phyloP scores from a whole-genome alignment of 2,797 vertebrate genomes.

The Catamblyrhynchus diadema region DNA sequence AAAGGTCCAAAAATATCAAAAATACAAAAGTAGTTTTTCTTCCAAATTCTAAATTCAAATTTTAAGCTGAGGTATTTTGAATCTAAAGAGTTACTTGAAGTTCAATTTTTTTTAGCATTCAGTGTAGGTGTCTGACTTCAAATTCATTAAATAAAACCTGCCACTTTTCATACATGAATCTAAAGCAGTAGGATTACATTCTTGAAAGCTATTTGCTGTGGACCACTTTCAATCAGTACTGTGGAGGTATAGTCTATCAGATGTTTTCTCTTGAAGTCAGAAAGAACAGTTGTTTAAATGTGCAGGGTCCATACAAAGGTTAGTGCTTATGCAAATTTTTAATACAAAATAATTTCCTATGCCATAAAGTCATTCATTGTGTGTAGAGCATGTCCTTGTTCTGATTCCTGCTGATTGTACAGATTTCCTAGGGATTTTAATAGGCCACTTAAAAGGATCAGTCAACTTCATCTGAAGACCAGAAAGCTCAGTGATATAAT shows the following conservation, averaged over 20 bases:
- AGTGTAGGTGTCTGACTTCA: not conserved
- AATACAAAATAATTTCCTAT: not conserved
- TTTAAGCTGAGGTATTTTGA: not conserved
- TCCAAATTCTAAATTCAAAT: not conserved
- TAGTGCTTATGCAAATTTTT: not conserved
- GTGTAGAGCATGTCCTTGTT: not conserved
- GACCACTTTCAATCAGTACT: conserved; percentile 31
- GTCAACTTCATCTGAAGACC: not conserved
- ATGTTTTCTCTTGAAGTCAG: conserved; percentile 28
- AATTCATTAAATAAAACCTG: conserved; percentile 48
- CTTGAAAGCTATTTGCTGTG: conserved; percentile 50
- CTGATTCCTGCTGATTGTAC: not conserved
- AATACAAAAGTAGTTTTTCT: not conserved
- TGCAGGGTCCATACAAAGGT: not conserved
- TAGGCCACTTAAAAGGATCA: not conserved
- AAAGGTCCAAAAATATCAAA: not conserved
- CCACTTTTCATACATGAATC: conserved; percentile 33
- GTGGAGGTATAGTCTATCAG: conserved; percentile 24
- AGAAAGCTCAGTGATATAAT: not conserved
- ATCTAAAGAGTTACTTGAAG: not conserved
- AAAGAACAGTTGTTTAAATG: conserved; percentile 38
- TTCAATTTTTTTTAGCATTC: conserved; percentile 3
- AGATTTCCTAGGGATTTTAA: not conserved
- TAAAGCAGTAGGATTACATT: conserved; percentile 54
- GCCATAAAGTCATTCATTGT: not conserved